phyloP scores from a whole-genome alignment of 2,888 invertebrate species.

The Tetanocera ferruginea region DNA sequence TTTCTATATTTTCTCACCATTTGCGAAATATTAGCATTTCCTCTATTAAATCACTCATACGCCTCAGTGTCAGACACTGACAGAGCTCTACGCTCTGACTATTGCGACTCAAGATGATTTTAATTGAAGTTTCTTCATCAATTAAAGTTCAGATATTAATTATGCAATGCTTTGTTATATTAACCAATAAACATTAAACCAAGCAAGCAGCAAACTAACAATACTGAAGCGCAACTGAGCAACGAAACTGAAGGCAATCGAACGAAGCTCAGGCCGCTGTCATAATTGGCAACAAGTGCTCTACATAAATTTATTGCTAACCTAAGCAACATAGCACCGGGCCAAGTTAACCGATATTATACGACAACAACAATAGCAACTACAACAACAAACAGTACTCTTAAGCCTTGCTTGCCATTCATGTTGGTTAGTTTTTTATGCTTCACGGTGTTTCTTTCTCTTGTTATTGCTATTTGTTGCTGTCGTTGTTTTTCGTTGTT shows the following conservation, averaged over 20 bases:
- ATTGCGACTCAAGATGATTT: no score
- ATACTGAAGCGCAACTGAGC: not conserved
- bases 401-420: not conserved
- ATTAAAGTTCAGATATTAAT: slow-evolving; percentile 32
- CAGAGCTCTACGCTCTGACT: no score
- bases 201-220: not conserved
- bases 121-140: slow-evolving; percentile 31
- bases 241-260: not conserved
- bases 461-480: slow-evolving; percentile 10
- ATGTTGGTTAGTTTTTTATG: not conserved
- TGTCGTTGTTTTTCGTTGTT: slow-evolving; percentile 7
- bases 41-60: no score
- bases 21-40: no score
- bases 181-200: no score
- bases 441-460: not conserved
- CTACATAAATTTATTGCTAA: no score
- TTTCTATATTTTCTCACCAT: no score
- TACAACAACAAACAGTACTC: no score
- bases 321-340: no score
- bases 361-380: not conserved
- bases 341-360: no score
- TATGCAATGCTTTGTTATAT: not conserved
- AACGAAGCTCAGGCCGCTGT: not conserved
- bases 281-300: slow-evolving; percentile 30
- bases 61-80: no score